phyloP scores from a whole-genome alignment of 1,140 invertebrate species.

The Heliconius congener region DNA sequence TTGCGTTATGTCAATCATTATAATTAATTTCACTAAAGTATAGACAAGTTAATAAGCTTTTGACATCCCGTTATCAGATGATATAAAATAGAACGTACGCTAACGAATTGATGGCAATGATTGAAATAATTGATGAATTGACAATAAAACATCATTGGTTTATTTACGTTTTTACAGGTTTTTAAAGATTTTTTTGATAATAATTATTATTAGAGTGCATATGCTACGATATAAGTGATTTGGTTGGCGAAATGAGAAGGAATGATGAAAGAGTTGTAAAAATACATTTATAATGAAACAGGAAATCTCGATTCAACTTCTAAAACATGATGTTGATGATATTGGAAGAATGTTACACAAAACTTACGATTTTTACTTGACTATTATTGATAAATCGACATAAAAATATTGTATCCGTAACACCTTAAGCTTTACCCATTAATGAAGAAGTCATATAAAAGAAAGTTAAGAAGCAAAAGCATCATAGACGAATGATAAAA shows the following conservation, averaged over 20 bases:
- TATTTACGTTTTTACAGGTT: background rate
- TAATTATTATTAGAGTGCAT: too few relatives aligned
- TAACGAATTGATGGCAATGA: background rate
- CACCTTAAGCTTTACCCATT: background rate
- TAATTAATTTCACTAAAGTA: constrained; percentile 6
- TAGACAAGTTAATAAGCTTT: constrained; percentile 2
- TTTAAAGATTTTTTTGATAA: too few relatives aligned
- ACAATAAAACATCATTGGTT: background rate
- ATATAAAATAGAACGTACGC: background rate
- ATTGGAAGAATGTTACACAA: background rate
- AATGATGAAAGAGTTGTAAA: background rate
- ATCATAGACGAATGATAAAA: too few relatives aligned
- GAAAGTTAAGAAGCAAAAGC: background rate
- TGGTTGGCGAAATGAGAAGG: background rate
- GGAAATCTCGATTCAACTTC: background rate
- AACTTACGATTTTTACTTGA: background rate
- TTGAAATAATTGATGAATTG: too few relatives aligned
- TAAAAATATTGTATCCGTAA: background rate
- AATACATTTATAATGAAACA: background rate
- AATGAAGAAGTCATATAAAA: background rate
- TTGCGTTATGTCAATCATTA: background rate
- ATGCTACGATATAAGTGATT: background rate
- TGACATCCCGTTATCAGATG: background rate
- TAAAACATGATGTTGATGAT: background rate
- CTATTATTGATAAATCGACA: background rate